Conservation (phyloP, 2,113 vertebrate genomes). For the Uria aalge region DNA sequence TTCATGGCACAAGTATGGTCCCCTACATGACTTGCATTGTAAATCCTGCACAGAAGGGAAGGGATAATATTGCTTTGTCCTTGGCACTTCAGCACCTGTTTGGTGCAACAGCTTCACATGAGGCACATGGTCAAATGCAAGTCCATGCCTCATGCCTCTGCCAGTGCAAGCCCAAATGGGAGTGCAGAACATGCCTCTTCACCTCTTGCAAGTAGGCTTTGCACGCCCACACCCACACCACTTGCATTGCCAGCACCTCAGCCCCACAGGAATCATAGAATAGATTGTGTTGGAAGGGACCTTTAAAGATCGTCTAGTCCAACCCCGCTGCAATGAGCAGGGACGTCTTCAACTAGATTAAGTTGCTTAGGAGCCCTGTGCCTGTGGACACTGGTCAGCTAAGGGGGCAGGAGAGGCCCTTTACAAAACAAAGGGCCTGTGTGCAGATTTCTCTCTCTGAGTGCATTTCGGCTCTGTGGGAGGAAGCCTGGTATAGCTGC, state of each 20-base stretch:
- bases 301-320: not conserved
- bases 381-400: not conserved
- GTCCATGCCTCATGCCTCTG: not conserved
- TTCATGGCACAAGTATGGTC: not conserved
- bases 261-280: not conserved
- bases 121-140: not conserved
- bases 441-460: not conserved
- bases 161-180: not conserved
- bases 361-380: not conserved
- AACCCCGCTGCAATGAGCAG: not conserved
- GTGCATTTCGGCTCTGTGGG: not conserved
- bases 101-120: not conserved
- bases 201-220: not conserved
- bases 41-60: not conserved
- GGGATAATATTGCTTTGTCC: not conserved
- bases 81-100: not conserved
- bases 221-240: fast-evolving
- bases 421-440: not conserved
- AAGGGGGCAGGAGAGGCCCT: not conserved
- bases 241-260: not conserved
- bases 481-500: not conserved
- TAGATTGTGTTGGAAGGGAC: not conserved
- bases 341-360: not conserved
- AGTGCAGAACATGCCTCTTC: not conserved
- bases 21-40: not conserved